Evolutionary conservation across 2,888 invertebrate species (phyloP).

Genomic region (Dolomedes plantarius): DNA sequence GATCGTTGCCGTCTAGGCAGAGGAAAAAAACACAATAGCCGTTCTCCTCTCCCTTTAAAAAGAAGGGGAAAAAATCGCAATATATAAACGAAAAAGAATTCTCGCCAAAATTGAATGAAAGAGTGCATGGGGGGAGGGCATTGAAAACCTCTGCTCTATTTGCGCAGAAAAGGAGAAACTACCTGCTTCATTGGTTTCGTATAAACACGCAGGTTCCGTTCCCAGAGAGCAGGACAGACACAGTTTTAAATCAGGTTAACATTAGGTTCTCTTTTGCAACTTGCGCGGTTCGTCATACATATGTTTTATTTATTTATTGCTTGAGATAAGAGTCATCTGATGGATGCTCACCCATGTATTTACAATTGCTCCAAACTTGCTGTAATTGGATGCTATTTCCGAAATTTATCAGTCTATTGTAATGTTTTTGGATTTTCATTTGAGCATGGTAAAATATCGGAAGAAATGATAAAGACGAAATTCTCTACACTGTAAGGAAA

Average conservation of each 20-base stretch:
- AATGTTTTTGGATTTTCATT: too few species aligned
- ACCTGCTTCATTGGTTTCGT: constrained; percentile 41
- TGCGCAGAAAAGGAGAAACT: constrained; percentile 30
- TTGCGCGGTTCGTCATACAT: too few species aligned
- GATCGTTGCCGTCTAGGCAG: neutral
- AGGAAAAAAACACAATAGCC: neutral
- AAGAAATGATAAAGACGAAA: too few species aligned
- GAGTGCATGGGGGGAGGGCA: neutral
- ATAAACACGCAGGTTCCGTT: constrained; percentile 62
- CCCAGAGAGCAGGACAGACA: too few species aligned
- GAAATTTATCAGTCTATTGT: too few species aligned
- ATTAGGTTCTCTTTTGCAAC: neutral
- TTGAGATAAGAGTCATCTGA: too few species aligned
- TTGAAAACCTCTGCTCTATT: constrained; percentile 53
- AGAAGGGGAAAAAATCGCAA: neutral
- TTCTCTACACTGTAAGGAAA: too few species aligned
- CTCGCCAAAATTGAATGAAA: neutral
- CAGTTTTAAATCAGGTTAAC: constrained; percentile 16
- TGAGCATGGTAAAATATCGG: too few species aligned
- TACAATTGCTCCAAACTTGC: too few species aligned
- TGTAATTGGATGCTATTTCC: too few species aligned
- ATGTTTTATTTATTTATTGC: too few species aligned
- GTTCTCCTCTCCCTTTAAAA: neutral
- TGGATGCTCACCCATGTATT: too few species aligned
- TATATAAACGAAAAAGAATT: neutral